These are phyloP conservation scores for Zosterops hypoxanthus DNA, from an alignment of 2,113 vertebrate species.

Conservation along the genomic window DNA sequence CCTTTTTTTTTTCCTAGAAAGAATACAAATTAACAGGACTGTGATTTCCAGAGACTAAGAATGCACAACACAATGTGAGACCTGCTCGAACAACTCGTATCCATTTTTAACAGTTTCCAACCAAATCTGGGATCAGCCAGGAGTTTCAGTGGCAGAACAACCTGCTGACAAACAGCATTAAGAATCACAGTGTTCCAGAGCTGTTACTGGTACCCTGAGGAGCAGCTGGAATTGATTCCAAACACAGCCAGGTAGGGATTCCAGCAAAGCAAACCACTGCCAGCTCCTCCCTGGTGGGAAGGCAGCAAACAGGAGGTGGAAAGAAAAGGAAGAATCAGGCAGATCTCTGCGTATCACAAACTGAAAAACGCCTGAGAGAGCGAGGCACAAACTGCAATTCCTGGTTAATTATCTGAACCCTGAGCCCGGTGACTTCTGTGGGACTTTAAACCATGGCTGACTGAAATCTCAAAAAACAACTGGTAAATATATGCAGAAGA, in stretches of 20 bases:
- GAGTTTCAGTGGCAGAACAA: neutral
- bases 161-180: neutral
- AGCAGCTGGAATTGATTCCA: neutral
- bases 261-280: neutral
- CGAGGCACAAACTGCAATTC: neutral
- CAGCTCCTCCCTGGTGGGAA: neutral
- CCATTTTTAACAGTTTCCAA: neutral
- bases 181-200: neutral
- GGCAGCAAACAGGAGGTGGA: neutral
- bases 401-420: neutral
- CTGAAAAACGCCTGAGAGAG: accelerated
- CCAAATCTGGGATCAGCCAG: accelerated
- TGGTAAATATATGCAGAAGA: neutral
- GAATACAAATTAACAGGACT: neutral
- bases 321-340: neutral
- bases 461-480: neutral
- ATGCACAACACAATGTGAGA: neutral
- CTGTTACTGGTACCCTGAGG: neutral
- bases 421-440: neutral
- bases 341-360: neutral
- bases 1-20: neutral
- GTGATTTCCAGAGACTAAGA: neutral
- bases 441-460: neutral
- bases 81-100: neutral
- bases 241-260: neutral